Percentiles rank a stretch among this genome's conserved stretches.
Conservation (phyloP, 2,797 vertebrate genomes). For the Champsocephalus esox region DNA sequence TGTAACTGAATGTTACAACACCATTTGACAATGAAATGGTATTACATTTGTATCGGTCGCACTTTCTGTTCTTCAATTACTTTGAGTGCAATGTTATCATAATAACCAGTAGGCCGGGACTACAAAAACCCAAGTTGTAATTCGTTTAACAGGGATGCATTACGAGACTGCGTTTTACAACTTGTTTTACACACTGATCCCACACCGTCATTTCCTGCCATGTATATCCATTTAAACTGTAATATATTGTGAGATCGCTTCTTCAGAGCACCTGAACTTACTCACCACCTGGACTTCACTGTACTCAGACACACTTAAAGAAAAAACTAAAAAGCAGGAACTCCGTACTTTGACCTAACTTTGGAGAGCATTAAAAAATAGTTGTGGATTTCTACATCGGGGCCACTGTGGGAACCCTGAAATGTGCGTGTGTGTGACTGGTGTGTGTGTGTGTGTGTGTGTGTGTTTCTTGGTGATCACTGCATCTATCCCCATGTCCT, state of each 20-base stretch:
- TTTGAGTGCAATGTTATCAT: background rate
- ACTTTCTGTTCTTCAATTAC: background rate
- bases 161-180: conserved; percentile 10
- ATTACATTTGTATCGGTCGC: background rate
- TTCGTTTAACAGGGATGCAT: conserved; percentile 15
- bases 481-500: conserved; percentile 62
- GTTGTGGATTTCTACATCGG: conserved; percentile 35
- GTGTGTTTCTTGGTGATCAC: conserved; percentile 52
- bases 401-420: conserved; percentile 78
- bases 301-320: conserved; percentile 13
- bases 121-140: conserved; percentile 19
- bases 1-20: background rate
- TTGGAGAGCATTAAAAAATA: conserved; percentile 27
- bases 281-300: conserved; percentile 11
- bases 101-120: background rate
- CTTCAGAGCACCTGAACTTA: background rate
- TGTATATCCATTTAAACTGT: conserved; percentile 9
- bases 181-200: conserved; percentile 7
- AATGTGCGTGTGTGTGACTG: conserved; percentile 36
- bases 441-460: conserved; percentile 18
- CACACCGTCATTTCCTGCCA: conserved; percentile 24
- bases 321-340: background rate
- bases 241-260: conserved; percentile 1
- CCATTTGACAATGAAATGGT: too few relatives aligned
- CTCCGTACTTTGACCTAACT: conserved; percentile 19